Conservation (phyloP, 2,888 invertebrate species). For the Hirtodrosophila trivittata region DNA sequence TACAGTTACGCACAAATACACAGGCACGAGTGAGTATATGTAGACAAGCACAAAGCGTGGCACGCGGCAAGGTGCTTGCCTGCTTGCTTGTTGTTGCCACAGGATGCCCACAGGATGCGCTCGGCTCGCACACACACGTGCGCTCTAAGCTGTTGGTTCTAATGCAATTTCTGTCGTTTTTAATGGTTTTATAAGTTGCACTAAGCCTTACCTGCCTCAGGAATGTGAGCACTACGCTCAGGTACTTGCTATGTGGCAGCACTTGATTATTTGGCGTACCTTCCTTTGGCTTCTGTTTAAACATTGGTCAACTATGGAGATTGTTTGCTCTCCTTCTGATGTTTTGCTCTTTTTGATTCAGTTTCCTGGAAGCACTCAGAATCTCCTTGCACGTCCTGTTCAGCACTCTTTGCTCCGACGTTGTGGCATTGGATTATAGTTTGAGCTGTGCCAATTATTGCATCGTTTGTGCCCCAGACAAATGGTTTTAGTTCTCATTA, state of each 20-base stretch:
- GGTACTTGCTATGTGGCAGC: conserved; percentile 13
- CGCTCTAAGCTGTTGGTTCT: conserved; percentile 39
- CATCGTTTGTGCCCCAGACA: conserved; percentile 56
- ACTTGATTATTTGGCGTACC: conserved; percentile 50
- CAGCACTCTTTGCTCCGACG: conserved; percentile 2
- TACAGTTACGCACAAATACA: conserved; percentile 30
- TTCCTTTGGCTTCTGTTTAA: conserved; percentile 22
- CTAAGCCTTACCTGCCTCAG: conserved; percentile 3
- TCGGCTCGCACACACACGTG: conserved; percentile 6
- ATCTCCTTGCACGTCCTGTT: conserved; percentile 3
- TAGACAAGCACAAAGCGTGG: conserved; percentile 1
- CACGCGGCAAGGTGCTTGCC: conserved; percentile 41
- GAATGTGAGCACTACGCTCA: not conserved
- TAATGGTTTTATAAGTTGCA: conserved; percentile 76
- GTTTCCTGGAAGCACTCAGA: not conserved
- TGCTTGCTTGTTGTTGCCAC: conserved; percentile 9
- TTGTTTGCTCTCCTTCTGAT: conserved; percentile 62
- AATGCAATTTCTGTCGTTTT: conserved; percentile 70
- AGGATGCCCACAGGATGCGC: conserved; percentile 15
- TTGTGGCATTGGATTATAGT: conserved; percentile 14
- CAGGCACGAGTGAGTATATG: conserved; percentile 6
- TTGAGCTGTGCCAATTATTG: conserved; percentile 56
- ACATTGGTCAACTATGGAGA: conserved; percentile 55
- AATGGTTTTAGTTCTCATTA: conserved; percentile 66
- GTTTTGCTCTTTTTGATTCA: conserved; percentile 13